Base-by-base conservation (phyloP, 2,113 vertebrate species). In the Bettongia penicillata region DNA sequence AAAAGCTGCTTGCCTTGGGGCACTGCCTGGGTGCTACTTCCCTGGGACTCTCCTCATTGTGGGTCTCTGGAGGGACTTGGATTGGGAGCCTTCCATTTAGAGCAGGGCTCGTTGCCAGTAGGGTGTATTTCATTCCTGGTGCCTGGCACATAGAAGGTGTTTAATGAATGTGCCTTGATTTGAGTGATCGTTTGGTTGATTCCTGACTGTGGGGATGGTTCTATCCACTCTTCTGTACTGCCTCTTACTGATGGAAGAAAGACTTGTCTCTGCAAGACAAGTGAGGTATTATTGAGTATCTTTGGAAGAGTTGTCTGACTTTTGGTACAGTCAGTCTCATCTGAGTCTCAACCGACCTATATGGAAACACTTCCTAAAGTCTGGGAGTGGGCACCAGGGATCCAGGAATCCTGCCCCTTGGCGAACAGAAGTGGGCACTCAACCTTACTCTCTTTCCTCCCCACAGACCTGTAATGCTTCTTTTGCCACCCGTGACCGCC, bases 381-480 rank as follows among this genome's bases (percentile, higher is more conserved):
- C 37, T 19, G 48, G 48, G 48, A 90, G 48, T 50, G 12, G 31
- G 23, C 31, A 5, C 3, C 2, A 37, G 48, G 8, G 52, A n/a
- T 49, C 57, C 5, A 8, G 91, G 47, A 90, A 8, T 19, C 2
- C 37, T 24, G 51, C 28, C 43, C 48, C 37, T 8, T 57, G 37
- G 91, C 26, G 53, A 91, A 3, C n/a, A 50, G 51, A 8, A 9
- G 37, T 6, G 12, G 23, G 28, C 53, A 23, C 61, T 98, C 94
- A 97, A 49, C 90, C 50, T 0, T 0, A 53, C 68, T 90, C n/a
- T 98, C 19, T 23, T 19, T 98, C 98, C 51, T 97, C 92, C 97
- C 98, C 98, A 97, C 99, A 99, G 99, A 99, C 99, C 96, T 99
- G 99, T 98, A 99, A 99, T 26, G 99, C 99, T 94, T 99, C 99